phyloP scores from a whole-genome alignment of 2,888 invertebrate species.

The Synanthedon tipuliformis region DNA sequence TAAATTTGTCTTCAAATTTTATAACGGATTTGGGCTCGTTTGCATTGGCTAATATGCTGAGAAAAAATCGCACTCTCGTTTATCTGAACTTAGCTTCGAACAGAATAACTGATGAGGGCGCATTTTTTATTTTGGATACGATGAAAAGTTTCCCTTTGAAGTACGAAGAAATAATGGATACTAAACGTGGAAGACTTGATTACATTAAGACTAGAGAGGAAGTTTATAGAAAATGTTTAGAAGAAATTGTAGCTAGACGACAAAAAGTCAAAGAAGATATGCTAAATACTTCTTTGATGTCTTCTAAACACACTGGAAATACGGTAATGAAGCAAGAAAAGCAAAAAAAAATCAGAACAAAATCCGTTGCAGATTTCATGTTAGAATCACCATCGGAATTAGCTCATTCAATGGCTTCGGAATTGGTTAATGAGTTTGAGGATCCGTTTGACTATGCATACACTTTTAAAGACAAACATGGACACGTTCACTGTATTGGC shows the following conservation, averaged over 20 bases:
- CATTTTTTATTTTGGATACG: slow-evolving; percentile 18
- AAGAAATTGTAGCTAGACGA: slow-evolving; percentile 8
- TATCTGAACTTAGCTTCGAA: slow-evolving; percentile 38
- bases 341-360: background rate
- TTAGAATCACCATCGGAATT: slow-evolving; percentile 6
- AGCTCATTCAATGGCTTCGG: slow-evolving; percentile 15
- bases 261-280: background rate
- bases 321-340: background rate
- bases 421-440: slow-evolving; percentile 17
- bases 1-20: slow-evolving; percentile 31
- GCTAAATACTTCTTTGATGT: too few relatives aligned
- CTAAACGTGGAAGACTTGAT: slow-evolving; percentile 11
- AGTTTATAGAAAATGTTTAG: slow-evolving; percentile 14
- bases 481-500: slow-evolving; percentile 18
- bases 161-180: slow-evolving; percentile 14
- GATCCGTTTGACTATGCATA: slow-evolving; percentile 19
- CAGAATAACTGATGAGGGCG: slow-evolving; percentile 27
- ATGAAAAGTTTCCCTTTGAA: slow-evolving; percentile 27
- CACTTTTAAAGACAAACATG: slow-evolving; percentile 10
- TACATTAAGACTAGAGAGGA: slow-evolving; percentile 14
- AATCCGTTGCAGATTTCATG: background rate
- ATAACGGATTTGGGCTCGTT: slow-evolving; percentile 30
- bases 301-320: too few relatives aligned
- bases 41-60: slow-evolving; percentile 22
- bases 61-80: slow-evolving; percentile 28